Conservation (phyloP, 1,140 invertebrate genomes). For the Danaus melanippus region DNA sequence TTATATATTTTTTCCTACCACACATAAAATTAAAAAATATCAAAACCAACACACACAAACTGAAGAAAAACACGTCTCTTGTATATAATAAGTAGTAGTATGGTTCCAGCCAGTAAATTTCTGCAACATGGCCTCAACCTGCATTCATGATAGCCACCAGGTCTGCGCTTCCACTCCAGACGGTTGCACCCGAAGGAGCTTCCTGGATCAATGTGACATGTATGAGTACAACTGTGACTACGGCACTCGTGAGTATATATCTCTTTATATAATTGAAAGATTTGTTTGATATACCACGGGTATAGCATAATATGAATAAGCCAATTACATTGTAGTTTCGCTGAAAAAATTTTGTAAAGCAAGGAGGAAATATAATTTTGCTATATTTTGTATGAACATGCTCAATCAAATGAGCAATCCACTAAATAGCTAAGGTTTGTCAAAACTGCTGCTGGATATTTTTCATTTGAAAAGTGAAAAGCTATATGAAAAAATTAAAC, state of each 20-base stretch:
- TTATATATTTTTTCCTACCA: no score
- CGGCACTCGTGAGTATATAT: slow-evolving; percentile 31
- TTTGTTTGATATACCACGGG: not conserved
- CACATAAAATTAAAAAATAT: no score
- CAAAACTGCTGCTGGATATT: no score
- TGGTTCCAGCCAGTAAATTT: slow-evolving; percentile 41
- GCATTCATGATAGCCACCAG: slow-evolving; percentile 39
- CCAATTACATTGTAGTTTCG: no score
- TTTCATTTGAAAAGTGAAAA: no score
- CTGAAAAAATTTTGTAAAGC: not conserved
- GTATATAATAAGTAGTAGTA: no score
- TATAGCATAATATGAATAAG: no score
- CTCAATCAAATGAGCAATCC: no score
- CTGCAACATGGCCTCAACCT: slow-evolving; percentile 41
- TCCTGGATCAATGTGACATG: slow-evolving; percentile 55
- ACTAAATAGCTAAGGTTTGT: no score
- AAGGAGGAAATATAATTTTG: slow-evolving; percentile 1
- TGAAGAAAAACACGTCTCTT: no score
- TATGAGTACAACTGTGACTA: slow-evolving; percentile 59
- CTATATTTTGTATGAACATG: not conserved
- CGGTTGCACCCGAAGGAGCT: slow-evolving; percentile 34
- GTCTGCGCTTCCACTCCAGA: slow-evolving; percentile 38
- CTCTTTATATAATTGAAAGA: not conserved
- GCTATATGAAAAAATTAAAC: no score
- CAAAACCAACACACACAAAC: no score